A percentile compares a stretch with the other conserved stretches of the same genome.
Conservation (phyloP, 2,797 vertebrate species). For the Urosaurus nigricauda region DNA sequence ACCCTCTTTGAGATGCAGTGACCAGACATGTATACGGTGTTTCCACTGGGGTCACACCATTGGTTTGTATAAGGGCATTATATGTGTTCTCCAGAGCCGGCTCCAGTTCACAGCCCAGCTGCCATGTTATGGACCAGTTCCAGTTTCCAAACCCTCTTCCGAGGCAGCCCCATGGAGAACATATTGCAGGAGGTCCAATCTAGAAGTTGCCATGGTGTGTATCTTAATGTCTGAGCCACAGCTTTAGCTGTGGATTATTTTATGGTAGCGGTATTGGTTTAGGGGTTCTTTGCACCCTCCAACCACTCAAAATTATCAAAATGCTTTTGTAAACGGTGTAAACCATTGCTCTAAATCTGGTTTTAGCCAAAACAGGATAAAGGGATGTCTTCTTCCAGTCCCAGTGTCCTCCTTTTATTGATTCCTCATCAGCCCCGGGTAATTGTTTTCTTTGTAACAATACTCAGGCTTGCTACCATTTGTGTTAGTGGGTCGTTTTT, state of each 20-base stretch:
- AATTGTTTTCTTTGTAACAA: neutral
- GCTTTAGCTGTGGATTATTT: neutral
- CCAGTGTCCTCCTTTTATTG: no score
- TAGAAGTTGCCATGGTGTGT: neutral
- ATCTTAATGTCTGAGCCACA: no score
- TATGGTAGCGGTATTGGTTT: neutral
- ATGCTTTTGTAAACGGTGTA: neutral
- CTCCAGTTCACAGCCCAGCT: neutral
- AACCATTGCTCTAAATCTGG: neutral
- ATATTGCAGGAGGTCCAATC: neutral
- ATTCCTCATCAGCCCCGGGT: no score
- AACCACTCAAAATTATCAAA: neutral
- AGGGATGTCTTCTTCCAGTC: neutral
- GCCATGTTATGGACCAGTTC: neutral
- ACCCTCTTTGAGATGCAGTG: neutral
- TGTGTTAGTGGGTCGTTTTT: no score
- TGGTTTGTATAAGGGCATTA: neutral
- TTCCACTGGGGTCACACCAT: neutral
- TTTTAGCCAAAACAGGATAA: neutral
- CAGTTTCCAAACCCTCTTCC: neutral
- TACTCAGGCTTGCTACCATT: neutral
- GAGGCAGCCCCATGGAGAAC: neutral
- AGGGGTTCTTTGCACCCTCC: neutral
- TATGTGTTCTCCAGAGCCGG: neutral
- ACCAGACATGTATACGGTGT: neutral